These are phyloP conservation scores for Ypsolopha scabrella DNA, from an alignment of 2,888 invertebrate genomes.

Conservation along the genomic window DNA sequence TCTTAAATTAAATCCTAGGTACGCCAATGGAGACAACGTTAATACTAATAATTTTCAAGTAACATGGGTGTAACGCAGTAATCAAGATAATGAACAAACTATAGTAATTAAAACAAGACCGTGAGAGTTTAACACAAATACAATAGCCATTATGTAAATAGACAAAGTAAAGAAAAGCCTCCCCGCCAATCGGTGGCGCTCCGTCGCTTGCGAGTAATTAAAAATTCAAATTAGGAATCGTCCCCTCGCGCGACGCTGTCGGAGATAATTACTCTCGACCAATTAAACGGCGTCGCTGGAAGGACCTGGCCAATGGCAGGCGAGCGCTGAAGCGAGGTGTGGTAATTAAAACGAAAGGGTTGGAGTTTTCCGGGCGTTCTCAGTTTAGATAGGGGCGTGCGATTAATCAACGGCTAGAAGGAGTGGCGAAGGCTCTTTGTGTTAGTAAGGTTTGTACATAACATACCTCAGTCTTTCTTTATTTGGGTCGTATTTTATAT, in stretches of 20 bases:
- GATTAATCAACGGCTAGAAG: constrained; percentile 48
- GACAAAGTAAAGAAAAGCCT: constrained; percentile 30
- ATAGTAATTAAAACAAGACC: neutral
- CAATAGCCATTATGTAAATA: constrained; percentile 42
- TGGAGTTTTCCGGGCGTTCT: constrained; percentile 60
- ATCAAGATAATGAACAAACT: too few species aligned
- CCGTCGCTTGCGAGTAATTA: constrained; percentile 41
- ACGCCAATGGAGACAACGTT: too few species aligned
- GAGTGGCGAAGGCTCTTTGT: constrained; percentile 21
- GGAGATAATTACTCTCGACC: constrained; percentile 65
- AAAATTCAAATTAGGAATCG: constrained; percentile 64
- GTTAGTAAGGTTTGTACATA: too few species aligned
- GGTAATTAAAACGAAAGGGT: constrained; percentile 69
- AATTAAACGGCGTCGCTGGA: constrained; percentile 57
- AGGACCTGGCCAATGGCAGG: constrained; percentile 41
- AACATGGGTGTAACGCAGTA: too few species aligned
- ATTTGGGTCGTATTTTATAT: too few species aligned
- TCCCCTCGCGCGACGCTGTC: constrained; percentile 52
- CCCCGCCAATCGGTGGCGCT: constrained; percentile 41
- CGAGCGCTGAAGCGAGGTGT: constrained; percentile 58
- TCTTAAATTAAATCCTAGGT: too few species aligned
- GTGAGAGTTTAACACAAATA: constrained; percentile 20
- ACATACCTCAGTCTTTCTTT: too few species aligned
- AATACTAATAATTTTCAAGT: too few species aligned
- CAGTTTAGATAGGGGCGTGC: constrained; percentile 28